Conservation (phyloP, 2,888 invertebrate genomes). For the Cataglyphis albicans region DNA sequence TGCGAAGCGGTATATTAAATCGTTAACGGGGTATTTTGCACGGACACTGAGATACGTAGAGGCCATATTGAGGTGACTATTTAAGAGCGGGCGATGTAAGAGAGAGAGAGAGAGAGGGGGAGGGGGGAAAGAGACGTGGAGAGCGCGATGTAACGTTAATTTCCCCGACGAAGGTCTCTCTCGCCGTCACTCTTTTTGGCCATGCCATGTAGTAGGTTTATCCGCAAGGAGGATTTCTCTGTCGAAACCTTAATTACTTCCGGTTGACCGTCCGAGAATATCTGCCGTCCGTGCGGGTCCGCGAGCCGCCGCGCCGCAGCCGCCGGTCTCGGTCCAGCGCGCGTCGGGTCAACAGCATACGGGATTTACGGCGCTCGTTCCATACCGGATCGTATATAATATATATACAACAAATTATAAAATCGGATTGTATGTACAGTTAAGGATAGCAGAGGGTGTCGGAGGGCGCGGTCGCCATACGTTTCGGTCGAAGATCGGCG, state of each 20-base stretch:
- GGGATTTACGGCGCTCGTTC: slow-evolving; percentile 78
- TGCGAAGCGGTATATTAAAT: slow-evolving; percentile 39
- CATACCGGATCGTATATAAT: slow-evolving; percentile 77
- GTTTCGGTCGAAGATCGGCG: slow-evolving; percentile 12
- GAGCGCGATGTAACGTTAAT: slow-evolving; percentile 29
- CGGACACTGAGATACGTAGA: slow-evolving; percentile 10
- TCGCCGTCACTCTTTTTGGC: slow-evolving; percentile 46
- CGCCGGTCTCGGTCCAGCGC: slow-evolving; percentile 83
- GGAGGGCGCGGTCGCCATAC: slow-evolving; percentile 32
- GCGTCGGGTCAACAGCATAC: slow-evolving; percentile 83
- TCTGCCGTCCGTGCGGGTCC: slow-evolving; percentile 65
- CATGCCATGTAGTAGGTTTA: slow-evolving; percentile 41
- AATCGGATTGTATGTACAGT: slow-evolving; percentile 72
- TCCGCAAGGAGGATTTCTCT: slow-evolving; percentile 59
- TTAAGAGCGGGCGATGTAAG: not conserved
- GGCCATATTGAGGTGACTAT: slow-evolving; percentile 17
- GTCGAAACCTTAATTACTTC: slow-evolving; percentile 80
- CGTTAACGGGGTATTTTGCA: slow-evolving; percentile 28
- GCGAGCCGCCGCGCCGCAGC: slow-evolving; percentile 63
- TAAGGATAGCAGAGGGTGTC: slow-evolving; percentile 63
- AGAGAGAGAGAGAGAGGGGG: not conserved
- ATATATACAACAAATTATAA: slow-evolving; percentile 80
- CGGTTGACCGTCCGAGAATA: slow-evolving; percentile 76
- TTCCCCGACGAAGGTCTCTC: slow-evolving; percentile 27
- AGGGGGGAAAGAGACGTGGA: not conserved